Evolutionary conservation across 2,888 invertebrate genomes (phyloP).

Genomic region (Scaptomyza flava): DNA sequence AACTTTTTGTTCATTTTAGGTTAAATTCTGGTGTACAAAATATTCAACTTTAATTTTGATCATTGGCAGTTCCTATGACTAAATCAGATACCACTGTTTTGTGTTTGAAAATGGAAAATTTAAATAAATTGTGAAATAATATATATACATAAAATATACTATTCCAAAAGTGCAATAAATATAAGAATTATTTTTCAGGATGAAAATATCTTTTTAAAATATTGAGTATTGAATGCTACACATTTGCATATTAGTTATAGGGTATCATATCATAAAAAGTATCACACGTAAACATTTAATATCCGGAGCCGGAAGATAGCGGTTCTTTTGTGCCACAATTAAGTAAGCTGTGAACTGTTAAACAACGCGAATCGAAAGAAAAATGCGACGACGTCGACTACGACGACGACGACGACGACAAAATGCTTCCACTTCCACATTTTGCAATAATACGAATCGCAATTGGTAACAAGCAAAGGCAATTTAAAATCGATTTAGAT

Average conservation of each 20-base stretch:
- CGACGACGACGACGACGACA: not conserved
- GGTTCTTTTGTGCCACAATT: slow-evolving; percentile 33
- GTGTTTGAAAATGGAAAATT: slow-evolving; percentile 27
- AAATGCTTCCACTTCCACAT: slow-evolving; percentile 51
- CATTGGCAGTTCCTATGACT: slow-evolving; percentile 7
- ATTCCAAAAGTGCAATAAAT: slow-evolving; percentile 37
- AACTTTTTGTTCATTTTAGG: slow-evolving; percentile 23
- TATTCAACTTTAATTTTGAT: not conserved
- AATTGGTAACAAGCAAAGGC: slow-evolving; percentile 44
- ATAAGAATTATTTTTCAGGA: slow-evolving; percentile 30
- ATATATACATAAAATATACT: slow-evolving; percentile 31
- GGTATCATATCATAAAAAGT: not conserved
- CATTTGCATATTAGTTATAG: not conserved
- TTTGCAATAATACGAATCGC: slow-evolving; percentile 48
- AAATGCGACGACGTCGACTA: slow-evolving; percentile 26
- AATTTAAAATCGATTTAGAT: slow-evolving; percentile 64
- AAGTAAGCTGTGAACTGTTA: slow-evolving; percentile 30
- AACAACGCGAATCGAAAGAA: slow-evolving; percentile 27
- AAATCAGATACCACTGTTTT: slow-evolving; percentile 12
- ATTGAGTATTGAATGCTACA: no score
- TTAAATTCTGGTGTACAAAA: slow-evolving; percentile 27
- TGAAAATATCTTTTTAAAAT: no score
- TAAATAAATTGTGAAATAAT: slow-evolving; percentile 19
- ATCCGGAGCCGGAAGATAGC: slow-evolving; percentile 17
- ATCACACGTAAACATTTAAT: not conserved